Evolutionary conservation across 2,797 vertebrate genomes (phyloP).

Genomic region (Argyrosomus regius): DNA sequence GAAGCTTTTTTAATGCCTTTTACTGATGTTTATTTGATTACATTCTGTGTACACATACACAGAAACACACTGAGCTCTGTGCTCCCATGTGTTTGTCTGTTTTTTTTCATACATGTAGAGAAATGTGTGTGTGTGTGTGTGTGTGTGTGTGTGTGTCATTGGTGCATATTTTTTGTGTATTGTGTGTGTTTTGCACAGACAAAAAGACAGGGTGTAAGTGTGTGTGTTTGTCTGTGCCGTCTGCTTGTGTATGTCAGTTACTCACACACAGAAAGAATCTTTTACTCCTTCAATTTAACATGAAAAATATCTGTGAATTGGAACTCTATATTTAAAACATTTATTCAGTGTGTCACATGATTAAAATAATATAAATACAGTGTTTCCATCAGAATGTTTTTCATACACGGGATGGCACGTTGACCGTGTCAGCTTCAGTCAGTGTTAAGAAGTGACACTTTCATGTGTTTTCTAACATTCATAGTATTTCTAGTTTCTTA

Average conservation of each 20-base stretch:
- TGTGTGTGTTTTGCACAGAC: neutral
- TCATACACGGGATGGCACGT: too few species aligned
- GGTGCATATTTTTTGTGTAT: neutral
- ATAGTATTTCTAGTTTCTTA: neutral
- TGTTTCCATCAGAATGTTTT: neutral
- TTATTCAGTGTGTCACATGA: neutral
- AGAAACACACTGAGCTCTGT: neutral
- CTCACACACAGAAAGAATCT: neutral
- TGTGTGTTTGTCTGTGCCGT: neutral
- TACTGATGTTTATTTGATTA: neutral
- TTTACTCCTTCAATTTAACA: neutral
- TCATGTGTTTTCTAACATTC: too few species aligned
- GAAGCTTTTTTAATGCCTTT: neutral
- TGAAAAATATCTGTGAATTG: neutral
- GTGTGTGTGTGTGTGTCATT: neutral
- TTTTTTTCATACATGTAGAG: neutral
- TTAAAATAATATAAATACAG: neutral
- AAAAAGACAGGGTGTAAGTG: neutral
- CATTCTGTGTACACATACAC: neutral
- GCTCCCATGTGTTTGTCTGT: neutral
- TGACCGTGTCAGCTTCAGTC: too few species aligned
- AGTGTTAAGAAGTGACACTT: neutral
- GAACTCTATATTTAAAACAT: neutral
- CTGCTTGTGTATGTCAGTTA: conserved; percentile 14
- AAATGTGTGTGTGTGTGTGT: neutral